phyloP scores from a whole-genome alignment of 2,888 invertebrate species.

The Perdita meconis region DNA sequence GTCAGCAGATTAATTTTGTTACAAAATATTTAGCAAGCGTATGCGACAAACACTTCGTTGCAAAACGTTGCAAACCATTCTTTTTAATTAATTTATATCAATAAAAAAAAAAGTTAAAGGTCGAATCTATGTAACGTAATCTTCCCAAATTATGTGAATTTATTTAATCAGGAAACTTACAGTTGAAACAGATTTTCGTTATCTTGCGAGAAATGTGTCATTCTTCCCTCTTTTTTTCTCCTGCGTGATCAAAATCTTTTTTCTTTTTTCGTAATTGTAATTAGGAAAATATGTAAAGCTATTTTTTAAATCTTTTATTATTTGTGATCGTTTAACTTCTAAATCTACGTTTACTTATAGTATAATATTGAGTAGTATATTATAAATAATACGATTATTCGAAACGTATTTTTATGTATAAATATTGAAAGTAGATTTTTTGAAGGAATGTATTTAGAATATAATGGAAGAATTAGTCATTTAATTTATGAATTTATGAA shows the following conservation, averaged over 20 bases:
- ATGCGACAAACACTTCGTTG: slow-evolving; percentile 17
- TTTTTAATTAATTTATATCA: slow-evolving; percentile 19
- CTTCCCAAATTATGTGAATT: slow-evolving; percentile 2
- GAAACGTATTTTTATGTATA: too few relatives aligned
- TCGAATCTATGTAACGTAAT: slow-evolving; percentile 29
- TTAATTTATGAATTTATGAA: too few relatives aligned
- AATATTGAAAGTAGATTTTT: background rate
- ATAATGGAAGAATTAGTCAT: too few relatives aligned
- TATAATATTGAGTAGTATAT: too few relatives aligned
- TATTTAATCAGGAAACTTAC: slow-evolving; percentile 1
- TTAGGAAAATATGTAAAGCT: background rate
- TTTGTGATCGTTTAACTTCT: background rate
- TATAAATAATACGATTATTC: background rate
- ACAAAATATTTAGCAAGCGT: slow-evolving; percentile 7
- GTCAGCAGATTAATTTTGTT: slow-evolving; percentile 19
- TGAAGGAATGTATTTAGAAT: too few relatives aligned
- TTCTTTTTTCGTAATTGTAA: background rate
- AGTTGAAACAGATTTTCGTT: slow-evolving; percentile 16
- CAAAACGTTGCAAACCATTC: slow-evolving; percentile 11
- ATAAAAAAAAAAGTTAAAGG: slow-evolving; percentile 36
- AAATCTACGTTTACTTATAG: too few relatives aligned
- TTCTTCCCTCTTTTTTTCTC: slow-evolving; percentile 24
- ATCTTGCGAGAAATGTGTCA: slow-evolving; percentile 13
- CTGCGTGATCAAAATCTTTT: too few relatives aligned
- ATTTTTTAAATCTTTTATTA: background rate